Base-by-base conservation (phyloP, 2,888 invertebrate genomes). In the Laothoe populi region DNA sequence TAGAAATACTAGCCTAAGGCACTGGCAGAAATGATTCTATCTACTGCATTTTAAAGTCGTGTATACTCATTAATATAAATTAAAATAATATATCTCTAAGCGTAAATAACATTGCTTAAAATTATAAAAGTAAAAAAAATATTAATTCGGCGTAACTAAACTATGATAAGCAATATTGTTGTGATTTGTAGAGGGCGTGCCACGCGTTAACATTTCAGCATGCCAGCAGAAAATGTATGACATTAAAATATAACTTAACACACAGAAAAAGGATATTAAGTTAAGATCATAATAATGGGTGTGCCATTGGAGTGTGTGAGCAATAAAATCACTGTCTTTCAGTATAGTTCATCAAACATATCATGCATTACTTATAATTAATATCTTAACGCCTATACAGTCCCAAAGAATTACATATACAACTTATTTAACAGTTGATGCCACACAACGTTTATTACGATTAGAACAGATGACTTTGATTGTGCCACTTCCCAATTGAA, bases 11-110 rank as follows among this genome's bases (percentile, higher is more conserved):
- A 90, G 81, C 83, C 88, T 87, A 91, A 90, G 90, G 89, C 90
- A 90, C 90, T 90, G 90, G 86, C 82, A 88, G 77, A 88, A 90
- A 88, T 79, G 80, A 86, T 90, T 84, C 89, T 84, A 88, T 82
- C 84, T 81, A 78, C 84, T 86, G 87, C 77, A 77, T 86, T 85
- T n/a, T 82, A 83, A 53, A 53, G 1, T 53, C 19, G 31, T 19
- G 53, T 31, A 31, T 53, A 53, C 35, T 35, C 31, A 53, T 19
- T 10, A 53, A 31, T 81, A 79, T 75, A 75, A 79, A 81, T 79
- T 77, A 70, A 79, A 83, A 87, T 86, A 85, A 87, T 82, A 82
- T 82, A 84, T 78, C 78, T 83, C 81, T 86, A 87, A 87, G 83
- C 86, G 85, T 88, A 88, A 87, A 87, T 87, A 88, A 90, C 88